phyloP scores from a whole-genome alignment of 2,113 vertebrate species.

The Archilochus colubris region DNA sequence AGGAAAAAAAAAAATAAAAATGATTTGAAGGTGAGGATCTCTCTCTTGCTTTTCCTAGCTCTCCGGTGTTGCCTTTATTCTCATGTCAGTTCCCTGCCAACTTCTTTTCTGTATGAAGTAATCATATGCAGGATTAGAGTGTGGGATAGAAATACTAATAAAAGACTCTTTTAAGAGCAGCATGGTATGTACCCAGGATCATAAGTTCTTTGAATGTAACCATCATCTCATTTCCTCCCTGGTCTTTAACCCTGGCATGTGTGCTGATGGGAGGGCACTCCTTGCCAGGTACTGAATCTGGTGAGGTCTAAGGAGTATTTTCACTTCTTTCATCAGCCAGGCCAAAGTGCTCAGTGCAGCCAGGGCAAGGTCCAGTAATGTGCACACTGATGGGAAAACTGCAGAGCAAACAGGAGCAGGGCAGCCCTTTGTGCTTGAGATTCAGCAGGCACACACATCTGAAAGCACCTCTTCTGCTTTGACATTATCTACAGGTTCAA shows the following conservation, averaged over 20 bases:
- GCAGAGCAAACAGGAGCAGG: slow-evolving; percentile 64
- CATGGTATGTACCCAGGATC: not conserved
- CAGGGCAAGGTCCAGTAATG: slow-evolving; percentile 50
- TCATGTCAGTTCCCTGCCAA: not conserved
- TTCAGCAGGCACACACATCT: slow-evolving; percentile 71
- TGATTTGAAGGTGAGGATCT: slow-evolving; percentile 11
- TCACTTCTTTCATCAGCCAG: slow-evolving; percentile 47
- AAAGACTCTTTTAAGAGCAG: not conserved
- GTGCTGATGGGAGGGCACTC: not conserved
- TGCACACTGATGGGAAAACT: slow-evolving; percentile 67
- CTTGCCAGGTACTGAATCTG: slow-evolving; percentile 25
- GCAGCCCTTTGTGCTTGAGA: slow-evolving; percentile 72
- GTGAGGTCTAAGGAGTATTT: slow-evolving; percentile 48
- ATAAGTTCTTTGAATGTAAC: not conserved
- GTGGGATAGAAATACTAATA: not conserved
- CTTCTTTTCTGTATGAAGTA: not conserved
- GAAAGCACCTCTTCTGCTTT: slow-evolving; percentile 70
- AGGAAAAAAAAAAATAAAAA: not conserved
- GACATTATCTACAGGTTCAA: slow-evolving; percentile 84
- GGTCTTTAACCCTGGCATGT: not conserved
- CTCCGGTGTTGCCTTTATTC: not conserved
- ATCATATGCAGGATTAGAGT: slow-evolving; percentile 8
- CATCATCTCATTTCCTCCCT: slow-evolving; percentile 12
- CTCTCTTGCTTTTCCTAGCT: not conserved
- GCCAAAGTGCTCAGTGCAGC: slow-evolving; percentile 49